A percentile compares a stretch with the other conserved stretches of the same genome.
phyloP scores from a whole-genome alignment of 2,113 vertebrate genomes.

The Morone saxatilis region DNA sequence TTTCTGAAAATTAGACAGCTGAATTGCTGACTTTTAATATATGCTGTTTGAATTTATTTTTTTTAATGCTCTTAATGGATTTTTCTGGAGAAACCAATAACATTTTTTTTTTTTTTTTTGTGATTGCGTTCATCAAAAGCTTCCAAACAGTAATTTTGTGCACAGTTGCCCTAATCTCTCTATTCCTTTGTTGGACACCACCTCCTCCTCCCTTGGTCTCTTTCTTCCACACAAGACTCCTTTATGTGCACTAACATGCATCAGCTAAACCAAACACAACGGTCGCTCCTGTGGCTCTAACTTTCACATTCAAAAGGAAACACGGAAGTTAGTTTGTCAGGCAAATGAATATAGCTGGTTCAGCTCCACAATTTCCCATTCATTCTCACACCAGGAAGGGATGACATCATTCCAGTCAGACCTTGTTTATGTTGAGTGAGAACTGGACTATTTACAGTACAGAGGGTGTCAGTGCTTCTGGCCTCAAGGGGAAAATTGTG shows the following conservation, averaged over 20 bases:
- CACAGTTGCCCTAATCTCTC: slow-evolving; percentile 58
- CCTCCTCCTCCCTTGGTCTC: slow-evolving; percentile 8
- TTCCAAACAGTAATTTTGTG: slow-evolving; percentile 51
- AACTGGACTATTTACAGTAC: slow-evolving; percentile 9
- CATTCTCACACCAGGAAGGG: slow-evolving; percentile 34
- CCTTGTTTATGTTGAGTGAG: slow-evolving; percentile 22
- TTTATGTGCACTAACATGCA: slow-evolving; percentile 28
- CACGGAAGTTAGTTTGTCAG: slow-evolving; percentile 63
- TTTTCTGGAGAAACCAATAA: slow-evolving; percentile 39
- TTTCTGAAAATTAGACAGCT: slow-evolving; percentile 13
- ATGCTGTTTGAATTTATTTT: slow-evolving; percentile 3
- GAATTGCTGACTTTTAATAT: slow-evolving; percentile 51
- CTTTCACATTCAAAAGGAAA: slow-evolving; percentile 56
- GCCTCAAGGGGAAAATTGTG: background rate
- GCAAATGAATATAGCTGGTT: slow-evolving; percentile 45
- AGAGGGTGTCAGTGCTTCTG: background rate
- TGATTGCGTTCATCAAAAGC: slow-evolving; percentile 57
- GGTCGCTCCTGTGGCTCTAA: slow-evolving; percentile 25
- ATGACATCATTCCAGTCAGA: slow-evolving; percentile 54
- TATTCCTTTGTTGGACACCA: slow-evolving; percentile 42
- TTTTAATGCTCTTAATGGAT: slow-evolving; percentile 33
- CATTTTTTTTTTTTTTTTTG: slow-evolving; percentile 17
- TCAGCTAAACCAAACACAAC: slow-evolving; percentile 28
- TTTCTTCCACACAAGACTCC: slow-evolving; percentile 28
- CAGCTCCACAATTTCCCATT: slow-evolving; percentile 31